Base-by-base conservation (phyloP, 2,797 vertebrate genomes). In the Coccyzus lansbergi region DNA sequence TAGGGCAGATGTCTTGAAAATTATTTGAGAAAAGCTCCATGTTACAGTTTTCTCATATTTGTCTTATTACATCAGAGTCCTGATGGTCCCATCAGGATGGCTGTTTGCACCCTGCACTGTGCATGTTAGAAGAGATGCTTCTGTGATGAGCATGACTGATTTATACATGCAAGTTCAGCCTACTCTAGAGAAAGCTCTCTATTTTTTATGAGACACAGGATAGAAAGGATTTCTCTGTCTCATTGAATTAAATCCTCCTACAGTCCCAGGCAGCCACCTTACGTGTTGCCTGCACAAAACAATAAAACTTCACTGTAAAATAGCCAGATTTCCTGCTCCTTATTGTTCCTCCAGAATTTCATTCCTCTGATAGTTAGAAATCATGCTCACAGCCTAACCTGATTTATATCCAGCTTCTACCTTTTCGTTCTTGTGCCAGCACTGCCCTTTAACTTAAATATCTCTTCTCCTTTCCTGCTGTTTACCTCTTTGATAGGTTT, bases 401-500 rank as follows among this genome's bases (percentile, higher is more conserved):
- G 90, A 92, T 95, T 96, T 96, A 95, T 91, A 76, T 87, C 51
- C 79, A 81, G 38, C 48, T 72, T 69, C 59, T 86, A n/a, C 70
- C 28, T 79, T 78, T 94, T 79, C 94, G 94, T 82, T 94, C 59
- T 76, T 79, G 55, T 93, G 94, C 90, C 90, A 82, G 12, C 84
- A 63, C 31, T 31, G 13, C 76, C 63, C 86, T 83, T 94, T 67
- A 86, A 63, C 70, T 91, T 94, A 81, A 95, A 90, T 70, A 95
- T 74, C 48, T 92, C 83, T 90, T 88, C 46, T 77, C 26, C 58
- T 87, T 91, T 87, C 55, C 63, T 46, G 52, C 44, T 19, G 15
- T 94, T 94, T 92, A 70, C 80, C 42, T 79, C 67, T 86, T 71
- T 94, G 90, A 92, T 90, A 70, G 88, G 60, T 96, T 96, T 96